phyloP scores from a whole-genome alignment of 2,888 invertebrate genomes.

The Drosophila birchii region DNA sequence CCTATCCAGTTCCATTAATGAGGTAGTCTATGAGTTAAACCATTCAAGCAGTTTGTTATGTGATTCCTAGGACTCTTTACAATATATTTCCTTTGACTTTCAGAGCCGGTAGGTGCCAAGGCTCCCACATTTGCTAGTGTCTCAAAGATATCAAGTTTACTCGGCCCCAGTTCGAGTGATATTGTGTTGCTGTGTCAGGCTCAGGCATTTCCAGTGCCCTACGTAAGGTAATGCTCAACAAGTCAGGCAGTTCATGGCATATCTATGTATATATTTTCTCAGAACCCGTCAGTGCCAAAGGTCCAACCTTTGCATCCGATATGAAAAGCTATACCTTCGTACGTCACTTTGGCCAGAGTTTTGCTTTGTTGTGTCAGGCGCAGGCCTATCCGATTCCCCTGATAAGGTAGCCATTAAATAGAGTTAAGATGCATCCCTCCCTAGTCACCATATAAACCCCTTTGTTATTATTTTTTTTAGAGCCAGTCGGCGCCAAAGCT shows the following conservation, averaged over 20 bases:
- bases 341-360: constrained; percentile 80
- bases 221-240: constrained; percentile 86
- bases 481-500: constrained; percentile 87
- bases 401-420: constrained; percentile 70
- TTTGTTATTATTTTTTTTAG: constrained; percentile 80
- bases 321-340: constrained; percentile 82
- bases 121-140: constrained; percentile 89
- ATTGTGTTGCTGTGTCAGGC: constrained; percentile 89
- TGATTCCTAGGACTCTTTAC: background rate
- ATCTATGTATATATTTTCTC: constrained; percentile 28
- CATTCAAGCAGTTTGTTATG: constrained; percentile 47
- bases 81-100: constrained; percentile 26
- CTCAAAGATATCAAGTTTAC: constrained; percentile 87
- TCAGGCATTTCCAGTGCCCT: constrained; percentile 89
- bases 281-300: constrained; percentile 87
- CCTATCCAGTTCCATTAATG: constrained; percentile 89
- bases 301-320: constrained; percentile 79
- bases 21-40: constrained; percentile 85
- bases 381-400: constrained; percentile 85
- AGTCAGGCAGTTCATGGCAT: background rate
- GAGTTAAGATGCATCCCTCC: background rate
- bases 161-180: constrained; percentile 87
- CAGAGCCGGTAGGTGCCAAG: constrained; percentile 87
- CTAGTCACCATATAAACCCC: background rate
- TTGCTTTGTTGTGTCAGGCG: constrained; percentile 86